Evolutionary conservation across 1,140 invertebrate genomes (phyloP).

Genomic region (Apis dorsata): DNA sequence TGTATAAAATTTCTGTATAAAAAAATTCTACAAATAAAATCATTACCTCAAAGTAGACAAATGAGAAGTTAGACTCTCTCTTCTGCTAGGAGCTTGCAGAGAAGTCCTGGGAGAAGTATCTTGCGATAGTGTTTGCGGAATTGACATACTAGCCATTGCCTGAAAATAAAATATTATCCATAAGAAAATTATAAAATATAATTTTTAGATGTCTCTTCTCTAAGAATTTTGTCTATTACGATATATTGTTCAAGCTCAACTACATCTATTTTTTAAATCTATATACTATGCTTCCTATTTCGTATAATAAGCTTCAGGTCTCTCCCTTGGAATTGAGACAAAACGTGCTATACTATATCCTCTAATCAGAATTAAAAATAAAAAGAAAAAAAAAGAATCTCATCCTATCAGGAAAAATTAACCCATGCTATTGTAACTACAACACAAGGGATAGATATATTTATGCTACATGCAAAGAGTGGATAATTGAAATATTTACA

Average conservation of each 20-base stretch:
- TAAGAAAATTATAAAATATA: neutral
- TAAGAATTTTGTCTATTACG: neutral
- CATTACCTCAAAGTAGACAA: conserved; percentile 77
- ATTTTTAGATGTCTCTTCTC: neutral
- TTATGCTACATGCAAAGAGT: conserved; percentile 42
- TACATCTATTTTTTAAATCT: conserved; percentile 34
- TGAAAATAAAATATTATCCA: conserved; percentile 30
- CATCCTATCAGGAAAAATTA: conserved; percentile 5
- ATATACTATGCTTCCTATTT: conserved; percentile 15
- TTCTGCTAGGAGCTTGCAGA: conserved; percentile 78
- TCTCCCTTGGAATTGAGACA: neutral
- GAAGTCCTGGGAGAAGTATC: conserved; percentile 66
- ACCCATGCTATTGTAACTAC: conserved; percentile 55
- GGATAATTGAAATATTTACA: conserved; percentile 86
- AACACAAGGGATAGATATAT: conserved; percentile 35
- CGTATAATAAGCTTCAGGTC: conserved; percentile 5
- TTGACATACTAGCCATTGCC: conserved; percentile 86
- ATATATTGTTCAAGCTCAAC: conserved; percentile 28
- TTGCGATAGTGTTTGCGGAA: conserved; percentile 69
- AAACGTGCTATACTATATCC: neutral
- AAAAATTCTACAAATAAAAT: neutral
- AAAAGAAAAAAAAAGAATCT: conserved; percentile 3
- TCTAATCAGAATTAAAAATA: neutral
- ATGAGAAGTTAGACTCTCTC: conserved; percentile 83
- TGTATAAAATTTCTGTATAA: no score